Base-by-base conservation (phyloP, 2,888 invertebrate species). In the Amphipoea lucens region DNA sequence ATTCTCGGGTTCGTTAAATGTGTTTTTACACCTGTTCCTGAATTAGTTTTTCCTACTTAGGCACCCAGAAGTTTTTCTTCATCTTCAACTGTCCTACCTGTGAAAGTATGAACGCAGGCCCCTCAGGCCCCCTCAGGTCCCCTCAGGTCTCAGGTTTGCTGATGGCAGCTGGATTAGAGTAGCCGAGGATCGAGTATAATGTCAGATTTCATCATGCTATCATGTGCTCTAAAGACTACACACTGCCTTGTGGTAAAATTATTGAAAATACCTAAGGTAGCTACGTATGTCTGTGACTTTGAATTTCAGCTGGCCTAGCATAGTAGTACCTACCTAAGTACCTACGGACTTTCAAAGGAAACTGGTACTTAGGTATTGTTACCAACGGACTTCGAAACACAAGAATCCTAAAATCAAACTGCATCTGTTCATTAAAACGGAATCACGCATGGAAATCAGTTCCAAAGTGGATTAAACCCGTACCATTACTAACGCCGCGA, bases 401-500 rank as follows among this genome's bases (percentile, higher is more conserved):
- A 40, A 48, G 40, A 62, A 57, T 66, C 7, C 62, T 20, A 71
- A 71, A 71, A 71, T 48, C 70, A 84, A 51, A 71, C 66, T 14
- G 11, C 65, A 17, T 48, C 36, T n/a, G 54, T 67, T 80, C 54
- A 80, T 81, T 85, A 79, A 79, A 85, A 85, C 17, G 51, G 42
- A 81, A 82, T 74, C 65, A 70, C 73, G 29, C 42, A 75, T 75
- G 83, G 68, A 87, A 87, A 87, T 87, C 74, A 87, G 76, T 75
- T 74, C 73, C 17, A 81, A 81, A 86, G 82, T 71, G 70, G 88
- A 83, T 88, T 83, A 78, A 86, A 67, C 63, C 68, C 65, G 62
- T 57, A 69, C 78, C 82, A 82, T 87, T 81, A 87, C 65, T 82
- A 74, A 73, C 62, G 71, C 42, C 63, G 54, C 76, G 89, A 85